A percentile compares a stretch with the other conserved stretches of the same genome.
Evolutionary conservation across 2,113 vertebrate species (phyloP).

Genomic region (Oryctolagus cuniculus): mOryCun1.1 NC_091434.1:167662001-167662500

Average conservation of each 20-base stretch:
- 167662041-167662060: too few relatives aligned
- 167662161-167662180: too few relatives aligned
- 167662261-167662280: fast-evolving
- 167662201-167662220: too few relatives aligned
- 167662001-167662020: too few relatives aligned
- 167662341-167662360: fast-evolving
- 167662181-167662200: too few relatives aligned
- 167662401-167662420: not conserved
- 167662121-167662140: too few relatives aligned
- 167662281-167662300: not conserved
- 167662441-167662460: not conserved
- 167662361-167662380: fast-evolving
- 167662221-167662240: too few relatives aligned
- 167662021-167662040: too few relatives aligned
- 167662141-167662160: too few relatives aligned
- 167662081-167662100: too few relatives aligned
- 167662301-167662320: not conserved
- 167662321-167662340: not conserved
- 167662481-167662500: slow-evolving; percentile 1
- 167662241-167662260: not conserved
- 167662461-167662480: not conserved
- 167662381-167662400: not conserved
- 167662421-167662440: slow-evolving; percentile 2
- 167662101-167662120: too few relatives aligned
- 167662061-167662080: too few relatives aligned